These are phyloP conservation scores for Lacerta viridis DNA, from an alignment of 2,797 vertebrate genomes.

Conservation along the genomic window DNA sequence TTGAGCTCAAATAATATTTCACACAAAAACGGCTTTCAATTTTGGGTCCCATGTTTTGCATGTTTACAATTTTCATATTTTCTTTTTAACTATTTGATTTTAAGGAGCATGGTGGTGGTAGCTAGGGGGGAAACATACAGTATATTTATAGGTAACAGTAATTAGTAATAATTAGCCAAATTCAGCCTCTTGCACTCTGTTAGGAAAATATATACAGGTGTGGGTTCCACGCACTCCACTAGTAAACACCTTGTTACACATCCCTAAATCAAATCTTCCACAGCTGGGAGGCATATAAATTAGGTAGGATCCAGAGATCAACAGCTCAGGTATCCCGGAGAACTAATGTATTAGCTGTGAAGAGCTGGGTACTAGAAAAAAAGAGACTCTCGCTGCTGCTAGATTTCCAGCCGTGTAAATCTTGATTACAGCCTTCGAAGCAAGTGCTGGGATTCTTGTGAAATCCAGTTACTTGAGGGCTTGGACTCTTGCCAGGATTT, in stretches of 20 bases:
- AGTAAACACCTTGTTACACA: not conserved
- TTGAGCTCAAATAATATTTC: not conserved
- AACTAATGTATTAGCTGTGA: not conserved
- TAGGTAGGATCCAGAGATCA: no score
- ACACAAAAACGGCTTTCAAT: not conserved
- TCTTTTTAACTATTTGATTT: not conserved
- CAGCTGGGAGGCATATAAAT: not conserved
- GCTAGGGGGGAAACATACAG: no score
- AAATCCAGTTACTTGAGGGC: constrained; percentile 17
- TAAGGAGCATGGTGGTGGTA: no score
- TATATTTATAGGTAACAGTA: not conserved
- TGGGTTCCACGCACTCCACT: not conserved
- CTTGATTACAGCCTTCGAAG: accelerated
- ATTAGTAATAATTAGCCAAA: not conserved
- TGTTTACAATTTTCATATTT: not conserved
- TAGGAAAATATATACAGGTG: not conserved
- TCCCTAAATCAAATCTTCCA: not conserved
- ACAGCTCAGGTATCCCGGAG: not conserved
- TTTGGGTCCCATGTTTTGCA: not conserved
- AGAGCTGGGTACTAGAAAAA: not conserved
- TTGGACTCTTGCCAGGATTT: constrained; percentile 12
- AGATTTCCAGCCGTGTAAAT: not conserved
- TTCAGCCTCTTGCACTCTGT: not conserved
- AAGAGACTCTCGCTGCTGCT: not conserved
- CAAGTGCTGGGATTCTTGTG: not conserved